Percentiles rank a stretch among this genome's conserved stretches.
These are phyloP conservation scores for Conomelus anceps DNA, from an alignment of 2,888 invertebrate genomes.

Conservation along the genomic window DNA sequence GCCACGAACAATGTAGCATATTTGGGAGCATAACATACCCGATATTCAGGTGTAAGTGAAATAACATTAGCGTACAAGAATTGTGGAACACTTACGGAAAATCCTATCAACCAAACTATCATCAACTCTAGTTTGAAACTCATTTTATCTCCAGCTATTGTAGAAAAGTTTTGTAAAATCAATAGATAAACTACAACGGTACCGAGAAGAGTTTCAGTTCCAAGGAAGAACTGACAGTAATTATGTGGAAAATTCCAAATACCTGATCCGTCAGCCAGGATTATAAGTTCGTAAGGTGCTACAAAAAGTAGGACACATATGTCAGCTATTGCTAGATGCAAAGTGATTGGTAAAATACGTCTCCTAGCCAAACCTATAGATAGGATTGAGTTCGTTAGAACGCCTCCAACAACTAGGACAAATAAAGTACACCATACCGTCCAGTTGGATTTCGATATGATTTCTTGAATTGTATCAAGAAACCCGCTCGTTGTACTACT, in stretches of 20 bases:
- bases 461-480: background rate
- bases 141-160: constrained; percentile 4
- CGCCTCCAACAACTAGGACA: constrained; percentile 1
- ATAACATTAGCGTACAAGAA: constrained; percentile 49
- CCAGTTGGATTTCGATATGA: constrained; percentile 10
- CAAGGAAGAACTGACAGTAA: constrained; percentile 50
- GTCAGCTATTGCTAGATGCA: constrained; percentile 14
- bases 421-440: background rate
- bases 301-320: constrained; percentile 16
- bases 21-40: constrained; percentile 45
- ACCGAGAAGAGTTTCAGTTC: constrained; percentile 50
- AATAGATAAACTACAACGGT: constrained; percentile 52
- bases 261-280: constrained; percentile 15
- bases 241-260: constrained; percentile 39
- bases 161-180: constrained; percentile 49
- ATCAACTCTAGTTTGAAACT: constrained; percentile 45
- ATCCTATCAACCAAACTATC: constrained; percentile 52
- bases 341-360: background rate
- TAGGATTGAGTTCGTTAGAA: background rate
- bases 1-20: constrained; percentile 17
- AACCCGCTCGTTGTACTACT: too few relatives aligned
- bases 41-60: constrained; percentile 41
- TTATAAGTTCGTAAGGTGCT: constrained; percentile 21
- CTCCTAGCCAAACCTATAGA: constrained; percentile 10
- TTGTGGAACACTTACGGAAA: constrained; percentile 54